Base-by-base conservation (phyloP, 2,888 invertebrate species). In the Drosophila antonietae region DNA sequence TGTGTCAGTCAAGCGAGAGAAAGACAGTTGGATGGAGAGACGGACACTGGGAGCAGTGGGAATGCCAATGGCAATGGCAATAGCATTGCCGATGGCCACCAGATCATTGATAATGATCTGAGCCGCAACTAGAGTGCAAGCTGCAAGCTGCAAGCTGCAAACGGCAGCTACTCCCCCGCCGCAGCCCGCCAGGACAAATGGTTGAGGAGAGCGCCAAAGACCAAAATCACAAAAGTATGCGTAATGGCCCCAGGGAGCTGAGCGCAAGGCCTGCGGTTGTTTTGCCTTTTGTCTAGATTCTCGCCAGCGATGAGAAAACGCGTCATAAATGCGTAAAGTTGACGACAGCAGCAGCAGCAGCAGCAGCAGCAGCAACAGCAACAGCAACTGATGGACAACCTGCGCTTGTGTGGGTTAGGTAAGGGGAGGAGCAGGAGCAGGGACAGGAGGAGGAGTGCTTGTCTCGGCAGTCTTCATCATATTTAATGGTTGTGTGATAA, bases 301-400 rank as follows among this genome's bases (percentile, higher is more conserved):
- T 75, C 68, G 53, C 67, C 56, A 68, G 73, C 78, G 87, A 83
- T 90, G 89, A 90, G 90, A 89, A 89, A 89, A 89, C 87, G 90
- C 90, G 89, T 89, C 90, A 89, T 89, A 89, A 90, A 89, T 90
- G 89, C 86, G 89, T 86, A 86, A 88, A 85, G 79, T 83, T 85
- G 87, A 90, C 74, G 90, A 90, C 73, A 67, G 56, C 69, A 68
- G 23, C 72, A 68, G 44, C 73, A 67, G 49, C 69, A 65, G 44
- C 18, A 14, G 2, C 37, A 37, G 37, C 20, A 20, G 2, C 14
- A 37, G 31, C 8, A 31, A 31, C 31, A 60, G 56, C 71, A 71
- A 52, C 53, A 61, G 20, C 62, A 33, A 49, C 51, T 61, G 60
- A 59, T 64, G 57, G 55, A 59, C 75, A 68, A 62, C 66, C 20